A percentile compares a stretch with the other conserved stretches of the same genome.
Conservation (phyloP, 2,888 invertebrate genomes). For the Cephus spinipes region DNA sequence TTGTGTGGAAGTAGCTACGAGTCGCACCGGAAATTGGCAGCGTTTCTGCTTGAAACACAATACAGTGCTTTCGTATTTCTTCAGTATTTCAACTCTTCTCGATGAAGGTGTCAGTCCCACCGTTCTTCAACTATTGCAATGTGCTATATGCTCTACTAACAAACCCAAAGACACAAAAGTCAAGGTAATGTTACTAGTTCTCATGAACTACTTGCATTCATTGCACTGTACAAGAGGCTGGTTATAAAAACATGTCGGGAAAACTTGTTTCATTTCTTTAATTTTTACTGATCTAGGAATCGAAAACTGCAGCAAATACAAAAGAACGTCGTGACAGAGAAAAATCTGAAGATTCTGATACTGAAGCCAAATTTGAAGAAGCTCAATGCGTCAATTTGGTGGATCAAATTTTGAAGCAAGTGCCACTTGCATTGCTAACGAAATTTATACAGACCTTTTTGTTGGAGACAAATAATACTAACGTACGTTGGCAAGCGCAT, state of each 20-base stretch:
- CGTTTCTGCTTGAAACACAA: conserved; percentile 82
- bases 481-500: conserved; percentile 96
- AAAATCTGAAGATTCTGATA: conserved; percentile 76
- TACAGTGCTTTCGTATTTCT: conserved; percentile 84
- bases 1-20: conserved; percentile 91
- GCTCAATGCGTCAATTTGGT: conserved; percentile 76
- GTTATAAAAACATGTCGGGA: not conserved
- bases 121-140: conserved; percentile 89
- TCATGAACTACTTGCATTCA: conserved; percentile 12
- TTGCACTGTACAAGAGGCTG: not conserved
- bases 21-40: conserved; percentile 96
- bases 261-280: not conserved
- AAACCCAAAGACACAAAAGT: conserved; percentile 53
- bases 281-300: conserved; percentile 34
- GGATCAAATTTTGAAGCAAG: conserved; percentile 77
- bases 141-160: conserved; percentile 80
- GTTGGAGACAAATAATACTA: conserved; percentile 91
- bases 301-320: conserved; percentile 44
- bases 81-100: conserved; percentile 82
- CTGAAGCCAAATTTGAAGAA: conserved; percentile 76
- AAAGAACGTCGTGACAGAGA: conserved; percentile 73
- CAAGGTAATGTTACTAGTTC: conserved; percentile 41
- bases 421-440: conserved; percentile 66
- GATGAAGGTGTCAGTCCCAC: conserved; percentile 94
- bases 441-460: conserved; percentile 90